phyloP scores from a whole-genome alignment of 2,113 vertebrate genomes.

The Melanocharis versteri region DNA sequence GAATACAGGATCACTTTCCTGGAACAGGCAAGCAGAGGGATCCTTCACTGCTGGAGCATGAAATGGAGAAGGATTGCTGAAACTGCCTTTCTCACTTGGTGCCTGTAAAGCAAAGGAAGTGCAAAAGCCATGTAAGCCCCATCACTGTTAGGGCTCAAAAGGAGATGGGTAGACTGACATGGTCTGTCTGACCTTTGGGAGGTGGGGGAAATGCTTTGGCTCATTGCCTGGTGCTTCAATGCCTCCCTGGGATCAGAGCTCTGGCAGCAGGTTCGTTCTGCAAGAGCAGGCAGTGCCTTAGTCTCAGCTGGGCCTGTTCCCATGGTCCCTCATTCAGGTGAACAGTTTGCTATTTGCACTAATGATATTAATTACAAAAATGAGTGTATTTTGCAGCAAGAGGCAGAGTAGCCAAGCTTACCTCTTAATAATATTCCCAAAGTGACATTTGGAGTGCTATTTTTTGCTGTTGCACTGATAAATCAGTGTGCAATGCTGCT shows the following conservation, averaged over 20 bases:
- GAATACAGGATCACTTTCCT: neutral
- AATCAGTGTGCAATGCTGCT: slow-evolving; percentile 27
- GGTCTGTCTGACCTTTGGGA: neutral
- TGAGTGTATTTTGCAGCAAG: neutral
- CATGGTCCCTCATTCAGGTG: neutral
- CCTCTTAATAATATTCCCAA: slow-evolving; percentile 40
- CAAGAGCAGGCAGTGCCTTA: neutral
- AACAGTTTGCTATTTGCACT: neutral
- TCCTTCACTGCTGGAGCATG: neutral
- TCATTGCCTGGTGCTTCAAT: neutral
- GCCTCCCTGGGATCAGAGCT: neutral
- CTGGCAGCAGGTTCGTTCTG: neutral
- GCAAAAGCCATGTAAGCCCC: neutral
- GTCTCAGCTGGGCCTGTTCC: neutral
- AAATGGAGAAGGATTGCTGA: neutral
- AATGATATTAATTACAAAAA: neutral
- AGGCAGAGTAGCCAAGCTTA: neutral
- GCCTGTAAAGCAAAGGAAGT: neutral
- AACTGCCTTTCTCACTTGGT: neutral
- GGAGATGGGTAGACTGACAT: neutral
- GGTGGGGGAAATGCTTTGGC: neutral
- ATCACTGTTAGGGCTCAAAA: neutral
- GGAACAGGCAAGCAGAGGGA: neutral
- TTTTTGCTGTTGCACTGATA: slow-evolving; percentile 30
- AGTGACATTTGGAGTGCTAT: slow-evolving; percentile 48